Conservation (phyloP, 1,140 invertebrate genomes). For the Sycobia sp. region DNA sequence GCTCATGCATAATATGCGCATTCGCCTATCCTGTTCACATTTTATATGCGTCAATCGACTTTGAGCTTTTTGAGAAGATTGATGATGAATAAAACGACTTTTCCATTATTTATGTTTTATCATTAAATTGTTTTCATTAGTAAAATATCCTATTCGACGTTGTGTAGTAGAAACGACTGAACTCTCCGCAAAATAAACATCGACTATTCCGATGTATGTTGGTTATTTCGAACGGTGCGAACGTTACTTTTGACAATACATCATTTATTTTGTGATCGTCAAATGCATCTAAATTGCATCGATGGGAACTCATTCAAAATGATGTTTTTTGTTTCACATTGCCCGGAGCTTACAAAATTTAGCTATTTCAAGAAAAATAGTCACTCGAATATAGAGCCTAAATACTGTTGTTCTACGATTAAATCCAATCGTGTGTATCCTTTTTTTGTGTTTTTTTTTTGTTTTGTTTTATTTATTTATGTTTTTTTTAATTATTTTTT, state of each 20-base stretch:
- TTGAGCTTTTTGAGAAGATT: background rate
- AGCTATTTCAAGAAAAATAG: slow-evolving; percentile 32
- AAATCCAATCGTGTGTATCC: slow-evolving; percentile 17
- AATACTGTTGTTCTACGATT: slow-evolving; percentile 25
- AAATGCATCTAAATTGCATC: slow-evolving; percentile 8
- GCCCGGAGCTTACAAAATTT: slow-evolving; percentile 28
- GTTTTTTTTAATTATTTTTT: slow-evolving; percentile 18
- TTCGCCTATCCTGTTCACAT: background rate
- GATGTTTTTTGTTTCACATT: slow-evolving; percentile 23
- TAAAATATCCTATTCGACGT: slow-evolving; percentile 30
- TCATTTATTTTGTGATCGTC: slow-evolving; percentile 12
- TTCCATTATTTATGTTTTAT: background rate
- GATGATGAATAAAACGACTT: slow-evolving; percentile 10
- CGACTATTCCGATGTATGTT: slow-evolving; percentile 24
- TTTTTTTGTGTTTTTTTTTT: too few species aligned
- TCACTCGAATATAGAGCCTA: slow-evolving; percentile 29
- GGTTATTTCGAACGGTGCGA: slow-evolving; percentile 18
- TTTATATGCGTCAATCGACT: slow-evolving; percentile 14
- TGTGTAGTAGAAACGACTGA: slow-evolving; percentile 28
- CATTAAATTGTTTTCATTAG: slow-evolving; percentile 19
- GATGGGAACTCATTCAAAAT: slow-evolving; percentile 25
- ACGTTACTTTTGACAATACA: slow-evolving; percentile 26
- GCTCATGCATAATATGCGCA: background rate
- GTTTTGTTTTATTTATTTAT: too few species aligned
- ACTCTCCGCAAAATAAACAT: slow-evolving; percentile 29